These are phyloP conservation scores for Phenganax stokvisi DNA, from an alignment of 92 coral and sea anemone species.

Conservation along the genomic window DNA sequence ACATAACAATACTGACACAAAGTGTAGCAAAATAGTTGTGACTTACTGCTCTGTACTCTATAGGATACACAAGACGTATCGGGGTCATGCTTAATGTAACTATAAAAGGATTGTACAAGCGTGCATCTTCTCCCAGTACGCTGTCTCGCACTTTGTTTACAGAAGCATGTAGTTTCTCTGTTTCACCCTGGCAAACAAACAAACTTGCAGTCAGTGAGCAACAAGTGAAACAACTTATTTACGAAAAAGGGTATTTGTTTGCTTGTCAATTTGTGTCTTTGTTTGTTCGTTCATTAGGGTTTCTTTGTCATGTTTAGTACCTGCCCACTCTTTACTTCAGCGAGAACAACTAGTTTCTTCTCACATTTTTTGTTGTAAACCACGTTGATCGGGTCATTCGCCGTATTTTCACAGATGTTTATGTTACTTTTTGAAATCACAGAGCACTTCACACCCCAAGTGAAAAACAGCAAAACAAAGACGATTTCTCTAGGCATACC, in stretches of 20 bases:
- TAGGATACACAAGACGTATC: constrained; percentile 75
- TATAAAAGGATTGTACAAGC: constrained; percentile 91
- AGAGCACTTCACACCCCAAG: not conserved
- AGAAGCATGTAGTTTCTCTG: constrained; percentile 71
- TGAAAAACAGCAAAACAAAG: not conserved
- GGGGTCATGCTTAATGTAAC: constrained; percentile 81
- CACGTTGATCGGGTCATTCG: constrained; percentile 43
- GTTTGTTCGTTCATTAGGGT: not conserved
- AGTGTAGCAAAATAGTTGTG: not conserved
- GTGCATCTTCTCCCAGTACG: constrained; percentile 71
- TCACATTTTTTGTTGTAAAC: constrained; percentile 31
- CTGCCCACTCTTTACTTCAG: constrained; percentile 31
- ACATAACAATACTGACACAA: not conserved
- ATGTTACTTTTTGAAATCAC: constrained; percentile 88
- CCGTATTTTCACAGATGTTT: constrained; percentile 92
- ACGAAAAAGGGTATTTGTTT: not conserved
- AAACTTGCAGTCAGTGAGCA: too few species aligned
- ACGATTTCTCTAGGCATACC: not conserved
- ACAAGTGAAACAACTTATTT: too few species aligned
- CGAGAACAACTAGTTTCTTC: constrained; percentile 25
- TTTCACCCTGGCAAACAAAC: constrained; percentile 61
- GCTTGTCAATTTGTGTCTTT: not conserved
- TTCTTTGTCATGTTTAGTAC: not conserved
- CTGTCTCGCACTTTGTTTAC: constrained; percentile 84
- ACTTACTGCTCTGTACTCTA: constrained; percentile 82